Evolutionary conservation across 2,113 vertebrate genomes (phyloP).

Genomic region (Martes martes): DNA sequence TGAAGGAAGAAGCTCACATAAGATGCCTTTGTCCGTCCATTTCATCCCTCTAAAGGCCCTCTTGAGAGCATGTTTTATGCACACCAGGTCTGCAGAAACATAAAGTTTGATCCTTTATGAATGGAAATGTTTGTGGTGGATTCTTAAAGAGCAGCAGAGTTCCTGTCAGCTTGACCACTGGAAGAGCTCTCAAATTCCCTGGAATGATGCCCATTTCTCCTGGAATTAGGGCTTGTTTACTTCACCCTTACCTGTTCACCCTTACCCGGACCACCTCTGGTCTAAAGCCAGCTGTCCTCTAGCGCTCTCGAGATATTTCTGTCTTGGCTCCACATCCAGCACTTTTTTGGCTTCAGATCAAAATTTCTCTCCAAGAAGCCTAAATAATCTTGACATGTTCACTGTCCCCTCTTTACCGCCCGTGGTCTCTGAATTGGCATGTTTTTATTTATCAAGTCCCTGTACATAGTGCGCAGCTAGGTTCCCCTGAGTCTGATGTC

Average conservation of each 20-base stretch:
- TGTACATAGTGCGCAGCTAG: too few relatives aligned
- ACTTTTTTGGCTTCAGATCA: background rate
- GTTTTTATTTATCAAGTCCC: background rate
- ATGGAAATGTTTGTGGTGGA: background rate
- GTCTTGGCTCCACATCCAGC: background rate
- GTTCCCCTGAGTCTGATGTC: background rate
- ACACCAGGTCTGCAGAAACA: background rate
- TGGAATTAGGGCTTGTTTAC: background rate
- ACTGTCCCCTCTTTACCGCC: background rate
- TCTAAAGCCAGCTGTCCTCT: background rate
- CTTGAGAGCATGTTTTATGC: constrained; percentile 19
- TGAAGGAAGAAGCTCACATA: background rate
- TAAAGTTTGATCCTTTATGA: constrained; percentile 30
- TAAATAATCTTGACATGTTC: background rate
- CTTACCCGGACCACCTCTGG: too few relatives aligned
- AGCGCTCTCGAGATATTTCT: background rate
- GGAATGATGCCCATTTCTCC: background rate
- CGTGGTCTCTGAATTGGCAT: background rate
- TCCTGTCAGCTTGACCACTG: constrained; percentile 6
- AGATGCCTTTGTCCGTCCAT: background rate
- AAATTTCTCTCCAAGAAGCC: background rate
- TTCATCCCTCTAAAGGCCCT: constrained; percentile 29
- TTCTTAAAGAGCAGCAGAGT: constrained; percentile 2
- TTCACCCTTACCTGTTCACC: background rate
- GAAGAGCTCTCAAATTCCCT: background rate